phyloP scores from a whole-genome alignment of 2,797 vertebrate species.

The Acanthurus leucopareius region DNA sequence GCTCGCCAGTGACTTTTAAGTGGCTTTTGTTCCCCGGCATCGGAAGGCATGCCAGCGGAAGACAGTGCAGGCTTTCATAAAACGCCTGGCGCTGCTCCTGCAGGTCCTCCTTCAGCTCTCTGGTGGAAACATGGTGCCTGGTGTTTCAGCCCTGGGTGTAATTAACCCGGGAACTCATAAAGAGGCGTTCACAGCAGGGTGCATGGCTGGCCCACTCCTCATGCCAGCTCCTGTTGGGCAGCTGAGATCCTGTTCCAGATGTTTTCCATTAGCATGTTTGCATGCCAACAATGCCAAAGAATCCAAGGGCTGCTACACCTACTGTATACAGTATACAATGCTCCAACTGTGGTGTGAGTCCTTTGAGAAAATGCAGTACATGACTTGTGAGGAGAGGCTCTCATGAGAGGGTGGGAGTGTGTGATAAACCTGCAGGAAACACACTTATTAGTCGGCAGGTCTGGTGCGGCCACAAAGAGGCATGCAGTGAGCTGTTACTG shows the following conservation, averaged over 20 bases:
- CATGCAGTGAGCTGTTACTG: not conserved
- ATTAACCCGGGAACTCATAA: conserved; percentile 77
- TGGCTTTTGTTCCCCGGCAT: conserved; percentile 66
- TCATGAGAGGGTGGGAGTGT: conserved; percentile 11
- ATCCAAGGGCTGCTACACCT: conserved; percentile 65
- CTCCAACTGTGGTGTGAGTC: conserved; percentile 49
- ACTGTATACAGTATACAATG: conserved; percentile 57
- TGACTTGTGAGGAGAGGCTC: conserved; percentile 26
- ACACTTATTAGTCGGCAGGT: conserved; percentile 6
- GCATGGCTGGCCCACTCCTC: conserved; percentile 39
- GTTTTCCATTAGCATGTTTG: conserved; percentile 78
- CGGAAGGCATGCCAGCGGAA: conserved; percentile 36
- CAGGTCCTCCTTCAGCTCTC: conserved; percentile 62
- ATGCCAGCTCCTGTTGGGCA: conserved; percentile 74
- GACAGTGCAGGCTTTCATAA: conserved; percentile 73
- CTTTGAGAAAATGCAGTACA: not conserved
- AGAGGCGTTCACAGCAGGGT: conserved; percentile 62
- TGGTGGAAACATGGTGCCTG: conserved; percentile 66
- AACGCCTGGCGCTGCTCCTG: conserved; percentile 58
- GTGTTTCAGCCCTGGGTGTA: conserved; percentile 60
- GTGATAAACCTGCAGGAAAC: conserved; percentile 27
- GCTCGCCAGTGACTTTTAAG: conserved; percentile 71
- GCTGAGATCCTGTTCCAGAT: conserved; percentile 70
- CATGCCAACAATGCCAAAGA: conserved; percentile 71
- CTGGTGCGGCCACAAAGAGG: conserved; percentile 1